A percentile compares a stretch with the other conserved stretches of the same genome.
phyloP scores from a whole-genome alignment of 2,113 vertebrate species.

The Nothocercus julius region DNA sequence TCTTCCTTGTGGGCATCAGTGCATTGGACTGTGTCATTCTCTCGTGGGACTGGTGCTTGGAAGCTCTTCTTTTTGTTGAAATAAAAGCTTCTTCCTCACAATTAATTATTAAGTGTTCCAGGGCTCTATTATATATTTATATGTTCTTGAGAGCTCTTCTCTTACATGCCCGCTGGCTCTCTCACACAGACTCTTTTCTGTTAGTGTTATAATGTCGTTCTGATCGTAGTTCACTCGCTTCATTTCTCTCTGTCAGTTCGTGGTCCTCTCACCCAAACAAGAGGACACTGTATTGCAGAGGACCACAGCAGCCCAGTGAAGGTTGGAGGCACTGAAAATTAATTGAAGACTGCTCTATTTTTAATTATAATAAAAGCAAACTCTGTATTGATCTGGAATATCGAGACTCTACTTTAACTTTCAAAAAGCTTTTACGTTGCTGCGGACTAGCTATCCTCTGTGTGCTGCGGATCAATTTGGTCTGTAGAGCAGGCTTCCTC shows the following conservation, averaged over 20 bases:
- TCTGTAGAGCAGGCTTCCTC: neutral
- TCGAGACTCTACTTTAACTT: neutral
- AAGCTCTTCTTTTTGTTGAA: slow-evolving; percentile 52
- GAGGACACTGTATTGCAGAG: neutral
- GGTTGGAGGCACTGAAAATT: neutral
- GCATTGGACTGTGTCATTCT: neutral
- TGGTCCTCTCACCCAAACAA: slow-evolving; percentile 57
- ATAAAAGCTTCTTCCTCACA: slow-evolving; percentile 68
- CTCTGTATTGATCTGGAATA: neutral
- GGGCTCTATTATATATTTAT: slow-evolving; percentile 73
- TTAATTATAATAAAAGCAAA: neutral
- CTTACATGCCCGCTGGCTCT: neutral
- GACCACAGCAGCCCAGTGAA: neutral
- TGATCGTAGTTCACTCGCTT: slow-evolving; percentile 72
- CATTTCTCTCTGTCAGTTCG: slow-evolving; percentile 61
- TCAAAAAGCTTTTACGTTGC: neutral
- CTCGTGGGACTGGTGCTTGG: neutral
- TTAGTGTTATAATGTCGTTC: slow-evolving; percentile 31
- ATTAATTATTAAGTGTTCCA: slow-evolving; percentile 74
- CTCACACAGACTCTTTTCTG: neutral
- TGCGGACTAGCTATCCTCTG: neutral
- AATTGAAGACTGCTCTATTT: neutral
- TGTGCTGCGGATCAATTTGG: neutral
- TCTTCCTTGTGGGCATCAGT: neutral
- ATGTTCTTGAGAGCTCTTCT: slow-evolving; percentile 64